These are phyloP conservation scores for Halcyon leucocephala DNA, from an alignment of 2,797 vertebrate species.

Conservation along the genomic window DNA sequence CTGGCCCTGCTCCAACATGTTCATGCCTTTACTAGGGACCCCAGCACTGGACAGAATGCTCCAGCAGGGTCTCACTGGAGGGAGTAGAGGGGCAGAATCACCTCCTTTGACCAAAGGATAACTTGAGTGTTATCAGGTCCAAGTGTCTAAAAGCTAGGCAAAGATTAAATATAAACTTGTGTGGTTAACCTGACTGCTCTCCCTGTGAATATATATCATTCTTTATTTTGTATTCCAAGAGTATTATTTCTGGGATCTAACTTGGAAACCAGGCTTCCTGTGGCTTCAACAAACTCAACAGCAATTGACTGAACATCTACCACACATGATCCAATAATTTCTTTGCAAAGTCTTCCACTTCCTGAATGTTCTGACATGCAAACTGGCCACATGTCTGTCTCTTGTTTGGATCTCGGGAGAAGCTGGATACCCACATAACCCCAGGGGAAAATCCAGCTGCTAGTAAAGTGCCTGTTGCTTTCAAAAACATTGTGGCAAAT, in stretches of 20 bases:
- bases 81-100: background rate
- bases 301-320: background rate
- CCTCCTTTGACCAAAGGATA: background rate
- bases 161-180: background rate
- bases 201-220: no score
- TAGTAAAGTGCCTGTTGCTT: background rate
- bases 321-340: no score
- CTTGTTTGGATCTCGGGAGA: background rate
- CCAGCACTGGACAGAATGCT: background rate
- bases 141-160: background rate
- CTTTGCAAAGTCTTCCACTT: background rate
- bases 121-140: no score
- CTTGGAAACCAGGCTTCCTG: background rate
- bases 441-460: background rate
- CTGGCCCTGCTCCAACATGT: background rate
- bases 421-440: background rate
- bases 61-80: background rate
- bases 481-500: background rate
- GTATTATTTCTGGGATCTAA: background rate
- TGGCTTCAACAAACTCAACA: background rate
- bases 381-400: background rate
- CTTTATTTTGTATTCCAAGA: background rate
- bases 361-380: background rate
- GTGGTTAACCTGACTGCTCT: background rate
- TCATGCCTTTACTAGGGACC: background rate